Percentiles rank a stretch among this genome's conserved stretches.
Evolutionary conservation across 2,797 vertebrate species (phyloP).

Genomic region (Prionace glauca): DNA sequence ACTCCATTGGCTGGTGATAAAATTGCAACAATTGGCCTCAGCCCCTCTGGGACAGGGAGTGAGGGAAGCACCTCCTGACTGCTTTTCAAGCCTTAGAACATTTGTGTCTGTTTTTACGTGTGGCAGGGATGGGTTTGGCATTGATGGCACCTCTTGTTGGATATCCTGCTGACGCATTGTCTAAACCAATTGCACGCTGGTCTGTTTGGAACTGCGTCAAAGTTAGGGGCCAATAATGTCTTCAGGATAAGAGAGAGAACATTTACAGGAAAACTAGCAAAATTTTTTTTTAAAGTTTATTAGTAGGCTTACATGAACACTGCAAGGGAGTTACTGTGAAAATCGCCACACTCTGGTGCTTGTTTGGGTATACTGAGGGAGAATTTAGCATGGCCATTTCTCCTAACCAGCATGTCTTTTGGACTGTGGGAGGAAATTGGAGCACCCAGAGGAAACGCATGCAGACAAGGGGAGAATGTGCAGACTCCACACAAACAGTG

Average conservation of each 20-base stretch:
- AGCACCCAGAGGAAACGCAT: no score
- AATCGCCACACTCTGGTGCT: no score
- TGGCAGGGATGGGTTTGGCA: not conserved
- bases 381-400: no score
- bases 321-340: no score
- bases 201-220: not conserved
- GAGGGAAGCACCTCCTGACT: not conserved
- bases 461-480: no score
- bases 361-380: no score
- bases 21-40: not conserved
- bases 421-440: no score
- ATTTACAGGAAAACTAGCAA: not conserved
- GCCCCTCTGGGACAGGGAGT: not conserved
- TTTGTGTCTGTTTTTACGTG: not conserved
- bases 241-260: not conserved
- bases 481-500: no score
- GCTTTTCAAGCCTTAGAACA: not conserved
- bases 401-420: no score
- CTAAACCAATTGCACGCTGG: not conserved
- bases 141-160: not conserved
- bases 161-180: slow-evolving; percentile 16
- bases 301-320: no score
- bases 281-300: not conserved
- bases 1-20: not conserved
- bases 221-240: not conserved